phyloP scores from a whole-genome alignment of 2,113 vertebrate species.

The Thalassarche chlororhynchos region DNA sequence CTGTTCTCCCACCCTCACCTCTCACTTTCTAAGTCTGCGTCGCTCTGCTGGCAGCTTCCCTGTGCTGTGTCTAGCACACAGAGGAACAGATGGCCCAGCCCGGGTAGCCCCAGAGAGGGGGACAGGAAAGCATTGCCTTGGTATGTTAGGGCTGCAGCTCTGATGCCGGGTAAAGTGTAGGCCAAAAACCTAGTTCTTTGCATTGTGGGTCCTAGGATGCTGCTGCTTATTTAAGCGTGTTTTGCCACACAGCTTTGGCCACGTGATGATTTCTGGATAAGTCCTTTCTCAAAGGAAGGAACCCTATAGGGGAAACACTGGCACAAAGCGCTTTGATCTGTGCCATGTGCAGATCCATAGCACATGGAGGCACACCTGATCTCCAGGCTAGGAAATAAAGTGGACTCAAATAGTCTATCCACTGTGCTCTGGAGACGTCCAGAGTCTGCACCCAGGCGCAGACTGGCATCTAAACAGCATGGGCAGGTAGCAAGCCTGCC shows the following conservation, averaged over 20 bases:
- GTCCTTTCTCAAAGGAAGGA: neutral
- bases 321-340: neutral
- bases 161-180: neutral
- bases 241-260: neutral
- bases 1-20: neutral
- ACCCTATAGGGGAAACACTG: neutral
- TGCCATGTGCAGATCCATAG: neutral
- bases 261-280: neutral
- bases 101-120: neutral
- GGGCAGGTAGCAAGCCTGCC: neutral
- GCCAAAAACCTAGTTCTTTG: neutral
- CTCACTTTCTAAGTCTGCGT: fast-evolving
- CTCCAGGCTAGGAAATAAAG: neutral
- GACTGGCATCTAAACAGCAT: neutral
- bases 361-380: neutral
- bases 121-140: neutral
- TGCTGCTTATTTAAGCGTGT: neutral
- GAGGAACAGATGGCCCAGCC: neutral
- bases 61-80: neutral
- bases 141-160: neutral
- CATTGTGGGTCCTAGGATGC: neutral
- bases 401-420: neutral
- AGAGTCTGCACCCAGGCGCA: neutral
- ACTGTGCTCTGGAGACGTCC: neutral
- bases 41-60: neutral